phyloP scores from a whole-genome alignment of 2,113 vertebrate genomes.

The Crotalus tigris region DNA sequence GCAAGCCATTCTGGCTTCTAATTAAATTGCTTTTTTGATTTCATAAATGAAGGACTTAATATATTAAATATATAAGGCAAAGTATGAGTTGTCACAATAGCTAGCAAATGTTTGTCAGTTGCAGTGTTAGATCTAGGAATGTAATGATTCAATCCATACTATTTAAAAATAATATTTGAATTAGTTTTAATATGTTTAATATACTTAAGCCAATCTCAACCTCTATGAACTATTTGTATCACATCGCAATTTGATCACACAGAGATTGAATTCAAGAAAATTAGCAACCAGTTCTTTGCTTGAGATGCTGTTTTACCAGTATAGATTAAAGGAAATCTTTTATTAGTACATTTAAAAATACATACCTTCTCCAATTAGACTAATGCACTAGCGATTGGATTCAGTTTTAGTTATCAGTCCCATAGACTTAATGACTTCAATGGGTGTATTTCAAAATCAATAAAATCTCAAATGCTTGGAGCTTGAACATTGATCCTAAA shows the following conservation, averaged over 20 bases:
- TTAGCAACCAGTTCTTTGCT: background rate
- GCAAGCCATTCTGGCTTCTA: background rate
- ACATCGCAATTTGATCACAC: background rate
- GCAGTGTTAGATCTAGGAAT: background rate
- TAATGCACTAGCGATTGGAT: background rate
- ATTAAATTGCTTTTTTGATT: constrained; percentile 12
- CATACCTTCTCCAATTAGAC: background rate
- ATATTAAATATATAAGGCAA: background rate
- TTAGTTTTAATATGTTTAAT: background rate
- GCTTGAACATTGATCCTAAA: background rate
- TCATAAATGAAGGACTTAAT: constrained; percentile 17
- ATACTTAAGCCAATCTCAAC: background rate
- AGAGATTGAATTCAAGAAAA: background rate
- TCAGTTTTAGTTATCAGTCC: background rate
- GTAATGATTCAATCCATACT: background rate
- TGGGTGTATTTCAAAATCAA: background rate
- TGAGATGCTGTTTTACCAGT: background rate
- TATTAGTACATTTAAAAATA: background rate
- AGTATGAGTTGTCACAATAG: background rate
- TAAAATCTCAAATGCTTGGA: background rate
- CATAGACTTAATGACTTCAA: background rate
- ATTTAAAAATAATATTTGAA: background rate
- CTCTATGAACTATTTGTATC: background rate
- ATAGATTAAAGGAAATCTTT: background rate
- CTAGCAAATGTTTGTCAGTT: constrained; percentile 3